Conservation (phyloP, 2,113 vertebrate genomes). For the Caretta caretta region DNA sequence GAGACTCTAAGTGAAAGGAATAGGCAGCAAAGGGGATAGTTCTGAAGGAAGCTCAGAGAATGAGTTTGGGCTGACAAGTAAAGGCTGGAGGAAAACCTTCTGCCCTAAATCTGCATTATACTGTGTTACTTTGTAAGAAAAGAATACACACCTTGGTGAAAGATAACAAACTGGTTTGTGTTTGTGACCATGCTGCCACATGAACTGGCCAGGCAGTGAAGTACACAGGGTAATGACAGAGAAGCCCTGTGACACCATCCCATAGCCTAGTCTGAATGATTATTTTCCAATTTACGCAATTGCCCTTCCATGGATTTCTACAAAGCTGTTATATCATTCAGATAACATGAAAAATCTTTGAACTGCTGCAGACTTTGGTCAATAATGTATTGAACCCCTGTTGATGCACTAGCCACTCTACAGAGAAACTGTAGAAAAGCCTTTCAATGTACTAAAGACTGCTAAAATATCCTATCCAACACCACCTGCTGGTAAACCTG, state of each 20-base stretch:
- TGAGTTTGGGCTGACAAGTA: neutral
- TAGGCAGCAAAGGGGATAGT: neutral
- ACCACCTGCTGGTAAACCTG: neutral
- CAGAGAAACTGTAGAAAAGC: neutral
- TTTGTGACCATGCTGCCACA: neutral
- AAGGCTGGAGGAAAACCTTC: neutral
- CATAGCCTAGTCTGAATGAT: neutral
- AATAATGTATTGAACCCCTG: neutral
- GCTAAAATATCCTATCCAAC: neutral
- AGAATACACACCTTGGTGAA: neutral
- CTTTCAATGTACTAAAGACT: neutral
- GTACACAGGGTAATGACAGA: neutral
- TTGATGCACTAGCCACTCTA: neutral
- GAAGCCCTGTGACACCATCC: neutral
- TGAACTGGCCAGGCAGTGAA: neutral
- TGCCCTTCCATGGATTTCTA: fast-evolving
- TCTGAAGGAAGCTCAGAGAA: neutral
- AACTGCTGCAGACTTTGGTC: neutral
- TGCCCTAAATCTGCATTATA: neutral
- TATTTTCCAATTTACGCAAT: neutral
- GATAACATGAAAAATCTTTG: neutral
- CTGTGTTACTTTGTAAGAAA: neutral
- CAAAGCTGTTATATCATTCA: neutral
- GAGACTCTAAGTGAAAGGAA: neutral
- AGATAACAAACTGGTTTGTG: neutral